Percentiles rank a stretch among this genome's conserved stretches.
These are phyloP conservation scores for Amphimallon solstitiale DNA, from an alignment of 2,888 invertebrate species.

Conservation along the genomic window DNA sequence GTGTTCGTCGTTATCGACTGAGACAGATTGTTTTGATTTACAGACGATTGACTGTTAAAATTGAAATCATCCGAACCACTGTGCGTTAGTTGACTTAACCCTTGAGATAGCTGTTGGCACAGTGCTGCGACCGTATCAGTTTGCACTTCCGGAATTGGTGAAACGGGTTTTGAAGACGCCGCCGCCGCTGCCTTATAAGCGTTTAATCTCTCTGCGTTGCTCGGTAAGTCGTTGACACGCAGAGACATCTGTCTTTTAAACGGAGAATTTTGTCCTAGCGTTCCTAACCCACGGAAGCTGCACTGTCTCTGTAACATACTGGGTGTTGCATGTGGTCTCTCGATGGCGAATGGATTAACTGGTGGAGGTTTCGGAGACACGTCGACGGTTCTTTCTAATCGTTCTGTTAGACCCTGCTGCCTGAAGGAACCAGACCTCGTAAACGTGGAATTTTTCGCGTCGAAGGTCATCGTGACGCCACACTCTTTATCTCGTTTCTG, in stretches of 20 bases:
- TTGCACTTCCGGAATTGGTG: constrained; percentile 82
- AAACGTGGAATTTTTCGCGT: constrained; percentile 89
- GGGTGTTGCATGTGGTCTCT: constrained; percentile 94
- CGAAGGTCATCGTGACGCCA: constrained; percentile 92
- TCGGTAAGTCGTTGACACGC: constrained; percentile 93
- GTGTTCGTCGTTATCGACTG: constrained; percentile 58
- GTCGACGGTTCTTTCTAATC: constrained; percentile 66
- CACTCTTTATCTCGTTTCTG: constrained; percentile 97
- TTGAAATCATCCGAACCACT: constrained; percentile 69
- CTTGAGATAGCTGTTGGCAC: constrained; percentile 80
- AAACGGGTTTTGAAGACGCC: constrained; percentile 65
- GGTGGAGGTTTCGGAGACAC: constrained; percentile 64
- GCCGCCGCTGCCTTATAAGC: constrained; percentile 52
- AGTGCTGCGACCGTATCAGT: constrained; percentile 75
- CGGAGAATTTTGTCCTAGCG: constrained; percentile 81
- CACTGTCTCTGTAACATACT: constrained; percentile 95
- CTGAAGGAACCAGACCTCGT: constrained; percentile 92
- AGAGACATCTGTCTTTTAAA: constrained; percentile 97
- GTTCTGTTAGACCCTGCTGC: constrained; percentile 83
- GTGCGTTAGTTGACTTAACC: constrained; percentile 71
- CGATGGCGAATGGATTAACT: constrained; percentile 92
- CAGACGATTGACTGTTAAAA: constrained; percentile 67
- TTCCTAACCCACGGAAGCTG: constrained; percentile 91
- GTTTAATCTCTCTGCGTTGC: constrained; percentile 85
- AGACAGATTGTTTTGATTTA: constrained; percentile 66